Evolutionary conservation across 1,140 invertebrate genomes (phyloP).

Genomic region (Drosophila persimilis): DNA sequence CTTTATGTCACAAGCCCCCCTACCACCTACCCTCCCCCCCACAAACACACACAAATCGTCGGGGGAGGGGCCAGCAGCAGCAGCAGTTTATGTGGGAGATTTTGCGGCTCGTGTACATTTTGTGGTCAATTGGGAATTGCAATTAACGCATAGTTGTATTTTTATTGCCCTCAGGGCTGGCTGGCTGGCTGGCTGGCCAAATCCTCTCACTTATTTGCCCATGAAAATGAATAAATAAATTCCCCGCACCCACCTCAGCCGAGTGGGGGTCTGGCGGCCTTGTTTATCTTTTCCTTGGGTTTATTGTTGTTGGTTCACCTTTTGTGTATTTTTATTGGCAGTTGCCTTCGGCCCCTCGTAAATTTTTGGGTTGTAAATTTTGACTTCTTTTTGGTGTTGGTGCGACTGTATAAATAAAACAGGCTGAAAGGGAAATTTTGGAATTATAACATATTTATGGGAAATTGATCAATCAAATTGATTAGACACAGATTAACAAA

Average conservation of each 20-base stretch:
- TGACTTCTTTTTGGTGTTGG: no score
- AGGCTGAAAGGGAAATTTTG: no score
- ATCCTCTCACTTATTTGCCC: slow-evolving; percentile 41
- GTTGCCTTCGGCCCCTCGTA: no score
- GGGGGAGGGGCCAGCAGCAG: background rate
- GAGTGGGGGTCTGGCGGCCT: background rate
- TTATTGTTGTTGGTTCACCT: slow-evolving; percentile 11
- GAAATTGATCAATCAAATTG: no score
- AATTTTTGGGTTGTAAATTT: no score
- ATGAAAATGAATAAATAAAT: slow-evolving; percentile 47
- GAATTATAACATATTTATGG: no score
- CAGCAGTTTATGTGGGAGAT: slow-evolving; percentile 60
- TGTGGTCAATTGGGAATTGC: slow-evolving; percentile 75
- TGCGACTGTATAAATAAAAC: no score
- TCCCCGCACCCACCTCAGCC: background rate
- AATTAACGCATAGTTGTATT: slow-evolving; percentile 75
- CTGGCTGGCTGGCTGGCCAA: slow-evolving; percentile 7
- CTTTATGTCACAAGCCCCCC: slow-evolving; percentile 61
- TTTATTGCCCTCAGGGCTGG: slow-evolving; percentile 53
- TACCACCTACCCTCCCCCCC: slow-evolving; percentile 9
- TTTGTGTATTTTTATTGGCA: background rate
- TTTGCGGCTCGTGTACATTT: slow-evolving; percentile 35
- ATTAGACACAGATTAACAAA: no score
- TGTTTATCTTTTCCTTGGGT: slow-evolving; percentile 3
- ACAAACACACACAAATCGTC: slow-evolving; percentile 16